A percentile compares a stretch with the other conserved stretches of the same genome.
These are phyloP conservation scores for Ypsolopha sequella DNA, from an alignment of 2,888 invertebrate genomes.

Conservation along the genomic window DNA sequence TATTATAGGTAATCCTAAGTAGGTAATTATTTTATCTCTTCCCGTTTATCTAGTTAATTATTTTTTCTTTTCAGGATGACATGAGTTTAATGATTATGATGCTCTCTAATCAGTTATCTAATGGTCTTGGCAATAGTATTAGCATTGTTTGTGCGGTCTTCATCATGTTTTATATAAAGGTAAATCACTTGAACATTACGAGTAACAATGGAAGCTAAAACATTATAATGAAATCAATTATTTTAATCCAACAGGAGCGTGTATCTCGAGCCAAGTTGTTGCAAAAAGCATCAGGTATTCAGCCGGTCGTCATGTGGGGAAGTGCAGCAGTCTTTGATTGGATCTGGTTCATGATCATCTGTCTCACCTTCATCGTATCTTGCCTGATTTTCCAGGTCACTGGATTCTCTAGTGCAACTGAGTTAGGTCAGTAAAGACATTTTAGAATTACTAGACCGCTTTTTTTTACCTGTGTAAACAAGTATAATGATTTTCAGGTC, in stretches of 20 bases:
- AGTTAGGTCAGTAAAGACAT: slow-evolving; percentile 55
- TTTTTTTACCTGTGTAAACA: no score
- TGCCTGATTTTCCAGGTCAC: slow-evolving; percentile 76
- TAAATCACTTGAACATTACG: slow-evolving; percentile 17
- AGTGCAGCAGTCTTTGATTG: slow-evolving; percentile 78
- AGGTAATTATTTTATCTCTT: neutral
- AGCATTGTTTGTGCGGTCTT: slow-evolving; percentile 77
- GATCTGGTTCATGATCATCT: slow-evolving; percentile 71
- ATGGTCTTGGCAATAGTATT: slow-evolving; percentile 80
- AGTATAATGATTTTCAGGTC: slow-evolving; percentile 40
- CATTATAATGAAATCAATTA: slow-evolving; percentile 14
- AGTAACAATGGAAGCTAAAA: neutral
- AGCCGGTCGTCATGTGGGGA: slow-evolving; percentile 77
- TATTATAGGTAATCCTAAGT: no score
- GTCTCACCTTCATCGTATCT: slow-evolving; percentile 68
- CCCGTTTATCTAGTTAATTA: neutral
- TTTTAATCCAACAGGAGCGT: slow-evolving; percentile 69
- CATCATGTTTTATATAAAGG: slow-evolving; percentile 69
- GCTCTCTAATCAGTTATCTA: slow-evolving; percentile 66
- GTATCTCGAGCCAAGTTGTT: slow-evolving; percentile 76
- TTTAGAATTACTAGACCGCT: neutral
- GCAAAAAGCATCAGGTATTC: slow-evolving; percentile 79
- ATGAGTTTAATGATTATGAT: slow-evolving; percentile 34
- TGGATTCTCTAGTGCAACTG: slow-evolving; percentile 63
- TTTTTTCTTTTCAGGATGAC: slow-evolving; percentile 32